Base-by-base conservation (phyloP, 2,888 invertebrate genomes). In the Cantharis rufa region DNA sequence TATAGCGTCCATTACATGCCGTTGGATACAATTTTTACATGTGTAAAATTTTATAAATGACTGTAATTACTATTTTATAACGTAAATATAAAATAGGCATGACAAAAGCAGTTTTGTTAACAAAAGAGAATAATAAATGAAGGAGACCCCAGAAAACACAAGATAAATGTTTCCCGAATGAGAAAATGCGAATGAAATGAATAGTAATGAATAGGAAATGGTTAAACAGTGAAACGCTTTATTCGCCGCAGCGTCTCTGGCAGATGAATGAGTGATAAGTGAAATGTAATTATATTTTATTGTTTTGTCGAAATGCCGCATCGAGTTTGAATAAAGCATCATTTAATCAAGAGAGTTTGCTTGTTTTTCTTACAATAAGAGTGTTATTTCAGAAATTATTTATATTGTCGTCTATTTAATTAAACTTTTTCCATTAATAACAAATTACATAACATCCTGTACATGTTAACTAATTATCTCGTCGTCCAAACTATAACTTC, bases 221-320 rank as follows among this genome's bases (percentile, higher is more conserved):
- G 86, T 86, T 86, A 85, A 87, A 86, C 86, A 86, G 84, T 85
- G 86, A 83, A 86, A 86, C 82, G 86, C 86, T 86, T 86, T 86
- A 86, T 86, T 85, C 85, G 85, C 84, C 84, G 83, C 84, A 83
- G 83, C 81, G 82, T 79, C 82, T 79, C 80, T 81, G 84, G 83
- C 86, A 86, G 86, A 87, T 86, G 86, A 87, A 86, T 87, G 87
- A 87, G 85, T 86, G 86, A 87, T 87, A 87, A 87, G 86, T 87
- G 86, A 87, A 86, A 85, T 82, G 86, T 87, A 87, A 87, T 87
- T 87, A 87, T 84, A 85, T 86, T 86, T 87, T 86, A 87, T 87
- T 87, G 87, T 87, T 86, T 86, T 85, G 84, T 83, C 83, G 84
- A 85, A 84, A 85, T 83, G 85, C 85, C 86, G 86, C 86, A 85